Conservation (phyloP, 2,797 vertebrate genomes). For the Molossus molossus region DNA sequence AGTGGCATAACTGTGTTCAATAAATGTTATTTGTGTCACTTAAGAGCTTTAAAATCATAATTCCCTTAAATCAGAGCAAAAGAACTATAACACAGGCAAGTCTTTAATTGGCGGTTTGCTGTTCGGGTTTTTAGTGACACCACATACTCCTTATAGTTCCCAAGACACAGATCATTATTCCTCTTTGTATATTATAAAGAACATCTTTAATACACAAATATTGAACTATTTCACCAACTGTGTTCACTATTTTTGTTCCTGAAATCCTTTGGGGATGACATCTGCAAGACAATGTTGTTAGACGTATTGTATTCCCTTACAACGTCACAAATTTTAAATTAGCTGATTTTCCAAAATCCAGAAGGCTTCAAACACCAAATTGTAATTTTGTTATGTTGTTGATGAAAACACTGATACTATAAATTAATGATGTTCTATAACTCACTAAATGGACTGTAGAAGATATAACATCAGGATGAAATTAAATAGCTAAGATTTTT, state of each 20-base stretch:
- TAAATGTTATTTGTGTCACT: constrained; percentile 14
- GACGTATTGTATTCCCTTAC: background rate
- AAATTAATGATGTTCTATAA: background rate
- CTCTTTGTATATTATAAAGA: constrained; percentile 21
- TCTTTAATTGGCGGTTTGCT: constrained; percentile 34
- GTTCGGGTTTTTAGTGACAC: constrained; percentile 19
- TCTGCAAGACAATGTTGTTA: constrained; percentile 47
- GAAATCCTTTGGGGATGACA: constrained; percentile 18
- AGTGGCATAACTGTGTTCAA: background rate
- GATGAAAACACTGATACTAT: constrained; percentile 30
- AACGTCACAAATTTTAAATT: constrained; percentile 62
- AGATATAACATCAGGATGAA: background rate
- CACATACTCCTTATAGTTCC: constrained; percentile 51
- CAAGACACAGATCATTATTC: constrained; percentile 31
- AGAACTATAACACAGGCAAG: constrained; percentile 11
- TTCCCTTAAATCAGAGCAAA: constrained; percentile 45
- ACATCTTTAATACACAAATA: constrained; percentile 53
- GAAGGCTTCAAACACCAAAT: constrained; percentile 44
- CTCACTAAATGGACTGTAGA: constrained; percentile 47
- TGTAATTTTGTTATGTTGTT: constrained; percentile 30
- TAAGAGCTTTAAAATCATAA: constrained; percentile 49
- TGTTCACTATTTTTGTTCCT: constrained; percentile 10
- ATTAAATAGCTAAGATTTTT: constrained; percentile 53
- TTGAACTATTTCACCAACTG: constrained; percentile 47
- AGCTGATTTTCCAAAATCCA: constrained; percentile 61